phyloP scores from a whole-genome alignment of 1,140 invertebrate genomes.

The Stratiolaelaps scimitus region DNA sequence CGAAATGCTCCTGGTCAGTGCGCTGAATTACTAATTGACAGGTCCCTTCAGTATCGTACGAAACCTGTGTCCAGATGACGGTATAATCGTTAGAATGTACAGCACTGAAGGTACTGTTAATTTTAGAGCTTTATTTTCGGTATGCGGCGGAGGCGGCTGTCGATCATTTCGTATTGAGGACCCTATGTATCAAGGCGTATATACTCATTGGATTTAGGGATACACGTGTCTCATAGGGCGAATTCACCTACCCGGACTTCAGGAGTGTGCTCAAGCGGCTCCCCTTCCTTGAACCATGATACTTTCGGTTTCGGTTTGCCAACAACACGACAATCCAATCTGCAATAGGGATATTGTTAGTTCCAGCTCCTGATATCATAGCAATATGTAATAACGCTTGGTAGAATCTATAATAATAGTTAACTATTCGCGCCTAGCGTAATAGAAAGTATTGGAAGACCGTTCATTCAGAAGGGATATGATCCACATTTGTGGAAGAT shows the following conservation, averaged over 20 bases:
- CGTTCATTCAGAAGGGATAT: too few species aligned
- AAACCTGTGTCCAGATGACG: constrained; percentile 57
- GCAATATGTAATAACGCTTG: too few species aligned
- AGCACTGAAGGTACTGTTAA: too few species aligned
- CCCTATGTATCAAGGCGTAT: too few species aligned
- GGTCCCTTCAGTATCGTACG: constrained; percentile 62
- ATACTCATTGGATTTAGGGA: not conserved
- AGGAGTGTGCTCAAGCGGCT: constrained; percentile 56
- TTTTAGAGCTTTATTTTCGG: too few species aligned
- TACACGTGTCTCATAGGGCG: not conserved
- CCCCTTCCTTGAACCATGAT: constrained; percentile 63
- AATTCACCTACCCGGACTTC: not conserved
- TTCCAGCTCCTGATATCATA: too few species aligned
- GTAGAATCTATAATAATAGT: too few species aligned
- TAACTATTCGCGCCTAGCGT: too few species aligned
- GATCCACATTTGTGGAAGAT: too few species aligned
- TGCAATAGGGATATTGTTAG: constrained; percentile 37
- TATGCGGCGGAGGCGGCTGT: constrained; percentile 2
- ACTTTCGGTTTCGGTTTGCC: constrained; percentile 60
- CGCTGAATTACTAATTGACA: constrained; percentile 67
- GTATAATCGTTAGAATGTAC: not conserved
- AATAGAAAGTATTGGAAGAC: too few species aligned
- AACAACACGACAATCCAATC: constrained; percentile 68
- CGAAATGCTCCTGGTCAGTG: constrained; percentile 67
- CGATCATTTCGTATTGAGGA: not conserved